Percentiles rank a stretch among this genome's conserved stretches.
Evolutionary conservation across 2,797 vertebrate genomes (phyloP).

Genomic region (Sternotherus odoratus): DNA sequence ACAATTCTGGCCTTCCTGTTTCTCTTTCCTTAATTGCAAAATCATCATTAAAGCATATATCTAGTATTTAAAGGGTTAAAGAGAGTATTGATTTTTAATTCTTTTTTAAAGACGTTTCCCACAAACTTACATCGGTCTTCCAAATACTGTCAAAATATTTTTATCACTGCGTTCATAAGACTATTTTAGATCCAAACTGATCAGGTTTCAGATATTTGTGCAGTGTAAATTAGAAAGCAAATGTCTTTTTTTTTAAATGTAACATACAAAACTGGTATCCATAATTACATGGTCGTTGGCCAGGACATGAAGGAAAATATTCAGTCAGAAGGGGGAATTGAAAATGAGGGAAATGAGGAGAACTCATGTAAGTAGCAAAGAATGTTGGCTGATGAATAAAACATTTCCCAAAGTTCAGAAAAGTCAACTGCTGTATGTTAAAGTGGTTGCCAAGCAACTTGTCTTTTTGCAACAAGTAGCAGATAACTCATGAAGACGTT

Average conservation of each 20-base stretch:
- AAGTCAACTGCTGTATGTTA: conserved; percentile 78
- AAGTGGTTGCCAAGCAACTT: conserved; percentile 82
- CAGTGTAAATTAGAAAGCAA: conserved; percentile 10
- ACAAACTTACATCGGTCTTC: not conserved
- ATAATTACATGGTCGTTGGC: not conserved
- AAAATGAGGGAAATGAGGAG: conserved; percentile 68
- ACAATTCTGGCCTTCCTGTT: conserved; percentile 20
- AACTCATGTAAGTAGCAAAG: conserved; percentile 61
- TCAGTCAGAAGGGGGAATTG: conserved; percentile 68
- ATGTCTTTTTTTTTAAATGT: conserved; percentile 8
- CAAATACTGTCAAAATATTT: not conserved
- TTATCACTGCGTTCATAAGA: not conserved
- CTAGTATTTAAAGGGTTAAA: not conserved
- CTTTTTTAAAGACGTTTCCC: not conserved
- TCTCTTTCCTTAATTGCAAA: not conserved
- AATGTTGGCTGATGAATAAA: conserved; percentile 81
- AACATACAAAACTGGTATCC: conserved; percentile 44
- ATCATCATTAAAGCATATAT: not conserved
- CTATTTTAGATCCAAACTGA: conserved; percentile 1
- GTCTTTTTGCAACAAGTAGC: conserved; percentile 79
- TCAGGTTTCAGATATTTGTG: not conserved
- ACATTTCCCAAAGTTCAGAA: conserved; percentile 78
- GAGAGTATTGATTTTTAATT: not conserved
- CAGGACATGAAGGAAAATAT: conserved; percentile 65
- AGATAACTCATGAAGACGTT: conserved; percentile 78